phyloP scores from a whole-genome alignment of 2,888 invertebrate species.

The Autographa gamma region DNA sequence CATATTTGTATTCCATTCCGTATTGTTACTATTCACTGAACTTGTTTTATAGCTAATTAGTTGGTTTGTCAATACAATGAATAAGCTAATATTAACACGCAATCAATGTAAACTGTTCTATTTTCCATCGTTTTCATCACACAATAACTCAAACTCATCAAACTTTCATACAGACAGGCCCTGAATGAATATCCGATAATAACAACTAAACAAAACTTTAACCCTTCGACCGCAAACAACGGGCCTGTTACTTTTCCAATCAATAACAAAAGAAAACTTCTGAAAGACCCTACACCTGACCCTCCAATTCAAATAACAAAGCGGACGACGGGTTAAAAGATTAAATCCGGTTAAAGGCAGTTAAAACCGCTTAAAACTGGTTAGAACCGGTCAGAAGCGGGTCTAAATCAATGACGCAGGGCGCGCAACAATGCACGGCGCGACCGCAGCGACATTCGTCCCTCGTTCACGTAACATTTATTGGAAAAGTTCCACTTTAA shows the following conservation, averaged over 20 bases:
- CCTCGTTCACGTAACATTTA: constrained; percentile 78
- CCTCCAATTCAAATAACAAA: constrained; percentile 61
- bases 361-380: constrained; percentile 62
- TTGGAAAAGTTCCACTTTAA: constrained; percentile 84
- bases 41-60: constrained; percentile 1
- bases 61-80: background rate
- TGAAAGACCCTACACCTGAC: constrained; percentile 60
- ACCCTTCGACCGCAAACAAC: constrained; percentile 55
- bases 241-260: constrained; percentile 59
- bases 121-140: constrained; percentile 11
- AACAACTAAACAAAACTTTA: constrained; percentile 49
- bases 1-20: background rate
- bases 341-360: constrained; percentile 67
- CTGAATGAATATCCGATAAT: constrained; percentile 43
- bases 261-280: constrained; percentile 60
- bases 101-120: background rate
- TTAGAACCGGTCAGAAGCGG: constrained; percentile 49
- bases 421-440: constrained; percentile 76
- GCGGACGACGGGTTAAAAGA: constrained; percentile 68
- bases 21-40: constrained; percentile 3
- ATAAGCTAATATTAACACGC: background rate
- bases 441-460: constrained; percentile 77
- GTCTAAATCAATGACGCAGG: constrained; percentile 71
- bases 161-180: constrained; percentile 20
- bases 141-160: constrained; percentile 25